Conservation (phyloP, 2,113 vertebrate species). For the Catharus minimus region DNA sequence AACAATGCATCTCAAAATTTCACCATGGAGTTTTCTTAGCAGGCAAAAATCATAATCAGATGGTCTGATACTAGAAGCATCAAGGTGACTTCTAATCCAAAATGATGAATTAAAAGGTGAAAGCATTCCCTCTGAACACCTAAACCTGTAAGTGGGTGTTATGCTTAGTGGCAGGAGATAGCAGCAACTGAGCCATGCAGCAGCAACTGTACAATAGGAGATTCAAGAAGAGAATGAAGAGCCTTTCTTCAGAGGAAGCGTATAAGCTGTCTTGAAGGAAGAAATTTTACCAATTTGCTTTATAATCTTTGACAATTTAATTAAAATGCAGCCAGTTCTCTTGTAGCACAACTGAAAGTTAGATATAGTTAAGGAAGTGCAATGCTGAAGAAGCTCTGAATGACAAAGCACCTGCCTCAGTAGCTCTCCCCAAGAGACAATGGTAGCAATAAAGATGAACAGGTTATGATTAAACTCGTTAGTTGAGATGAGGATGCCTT, state of each 20-base stretch:
- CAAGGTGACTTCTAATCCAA: neutral
- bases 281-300: constrained; percentile 30
- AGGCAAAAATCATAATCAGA: neutral
- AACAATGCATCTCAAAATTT: constrained; percentile 4
- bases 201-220: constrained; percentile 16
- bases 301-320: constrained; percentile 42
- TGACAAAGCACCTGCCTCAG: constrained; percentile 45
- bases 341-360: constrained; percentile 8
- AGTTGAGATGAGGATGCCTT: neutral
- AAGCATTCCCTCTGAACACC: constrained; percentile 5
- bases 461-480: neutral
- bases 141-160: neutral
- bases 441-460: neutral
- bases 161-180: neutral
- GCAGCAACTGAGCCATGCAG: constrained; percentile 19
- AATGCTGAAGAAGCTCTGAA: constrained; percentile 4
- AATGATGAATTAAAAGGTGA: neutral
- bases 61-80: neutral
- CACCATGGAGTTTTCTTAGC: neutral
- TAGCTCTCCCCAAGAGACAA: constrained; percentile 28
- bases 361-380: neutral
- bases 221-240: constrained; percentile 24
- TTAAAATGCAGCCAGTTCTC: constrained; percentile 34
- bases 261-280: constrained; percentile 9
- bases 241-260: constrained; percentile 28